These are phyloP conservation scores for Rutpela maculata DNA, from an alignment of 2,888 invertebrate genomes.

Conservation along the genomic window DNA sequence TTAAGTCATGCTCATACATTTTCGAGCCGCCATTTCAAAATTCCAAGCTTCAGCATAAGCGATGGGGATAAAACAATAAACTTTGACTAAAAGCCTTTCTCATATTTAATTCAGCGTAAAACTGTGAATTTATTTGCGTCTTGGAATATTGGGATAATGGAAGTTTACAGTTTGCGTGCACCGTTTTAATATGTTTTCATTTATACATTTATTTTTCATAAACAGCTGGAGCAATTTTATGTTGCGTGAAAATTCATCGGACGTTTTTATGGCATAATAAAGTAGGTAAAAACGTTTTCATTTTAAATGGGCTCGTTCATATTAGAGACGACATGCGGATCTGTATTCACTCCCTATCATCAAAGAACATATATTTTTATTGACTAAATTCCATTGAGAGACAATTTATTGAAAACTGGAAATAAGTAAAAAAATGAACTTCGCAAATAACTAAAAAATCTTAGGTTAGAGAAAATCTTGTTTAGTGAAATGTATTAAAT, in stretches of 20 bases:
- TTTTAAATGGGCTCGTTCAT: no score
- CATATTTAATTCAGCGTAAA: slow-evolving; percentile 25
- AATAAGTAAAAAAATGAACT: no score
- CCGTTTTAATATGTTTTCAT: neutral
- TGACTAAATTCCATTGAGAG: no score
- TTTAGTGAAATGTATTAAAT: no score
- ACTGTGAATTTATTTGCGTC: slow-evolving; percentile 16
- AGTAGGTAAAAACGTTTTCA: no score
- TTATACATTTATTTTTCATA: neutral
- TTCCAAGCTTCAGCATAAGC: slow-evolving; percentile 1
- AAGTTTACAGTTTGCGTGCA: slow-evolving; percentile 14
- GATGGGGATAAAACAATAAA: slow-evolving; percentile 23
- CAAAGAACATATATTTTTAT: no score
- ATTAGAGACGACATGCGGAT: no score
- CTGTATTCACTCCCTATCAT: no score
- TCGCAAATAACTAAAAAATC: no score
- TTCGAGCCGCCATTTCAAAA: neutral
- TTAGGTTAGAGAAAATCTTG: no score
- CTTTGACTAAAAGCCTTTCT: slow-evolving; percentile 26
- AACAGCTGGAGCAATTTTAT: neutral
- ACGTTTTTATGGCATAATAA: neutral
- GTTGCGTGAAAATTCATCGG: neutral
- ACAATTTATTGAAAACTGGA: no score
- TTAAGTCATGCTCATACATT: neutral
- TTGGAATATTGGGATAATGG: slow-evolving; percentile 3